phyloP scores from a whole-genome alignment of 2,888 invertebrate species.

The Microplitis manilae region DNA sequence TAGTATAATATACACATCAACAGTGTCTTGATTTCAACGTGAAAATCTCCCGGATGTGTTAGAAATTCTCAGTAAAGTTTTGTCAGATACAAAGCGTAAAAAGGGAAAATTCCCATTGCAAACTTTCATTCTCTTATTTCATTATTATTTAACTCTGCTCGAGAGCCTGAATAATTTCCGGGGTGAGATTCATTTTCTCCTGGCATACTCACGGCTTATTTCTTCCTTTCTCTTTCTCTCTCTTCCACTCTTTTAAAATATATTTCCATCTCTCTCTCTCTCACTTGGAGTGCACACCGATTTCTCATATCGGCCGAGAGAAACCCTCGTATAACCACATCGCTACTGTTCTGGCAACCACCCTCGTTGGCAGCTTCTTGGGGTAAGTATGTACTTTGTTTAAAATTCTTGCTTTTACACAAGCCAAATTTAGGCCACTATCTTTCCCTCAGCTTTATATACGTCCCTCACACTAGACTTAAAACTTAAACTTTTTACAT shows the following conservation, averaged over 20 bases:
- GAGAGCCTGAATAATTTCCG: constrained; percentile 39
- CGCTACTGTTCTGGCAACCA: constrained; percentile 34
- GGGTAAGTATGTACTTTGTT: constrained; percentile 41
- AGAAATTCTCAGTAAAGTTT: background rate
- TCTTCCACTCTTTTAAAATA: constrained; percentile 3
- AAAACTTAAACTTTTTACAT: background rate
- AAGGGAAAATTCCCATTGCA: background rate
- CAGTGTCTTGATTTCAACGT: background rate
- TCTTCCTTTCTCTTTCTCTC: constrained; percentile 6
- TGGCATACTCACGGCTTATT: constrained; percentile 36
- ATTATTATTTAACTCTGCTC: constrained; percentile 26
- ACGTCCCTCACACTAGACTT: background rate
- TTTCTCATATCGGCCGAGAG: constrained; percentile 39
- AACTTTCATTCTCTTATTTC: constrained; percentile 27
- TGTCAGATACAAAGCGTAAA: constrained; percentile 10
- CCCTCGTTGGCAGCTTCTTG: constrained; percentile 40
- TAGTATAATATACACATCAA: background rate
- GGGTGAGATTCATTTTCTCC: constrained; percentile 44
- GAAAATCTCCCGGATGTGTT: background rate
- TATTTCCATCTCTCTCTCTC: constrained; percentile 4
- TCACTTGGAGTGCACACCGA: constrained; percentile 24
- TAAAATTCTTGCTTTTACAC: constrained; percentile 35
- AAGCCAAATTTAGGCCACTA: constrained; percentile 36
- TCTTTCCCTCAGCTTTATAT: background rate
- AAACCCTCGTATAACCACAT: constrained; percentile 22